Evolutionary conservation across 2,888 invertebrate species (phyloP).

Genomic region (Ormyrus pomaceus): DNA sequence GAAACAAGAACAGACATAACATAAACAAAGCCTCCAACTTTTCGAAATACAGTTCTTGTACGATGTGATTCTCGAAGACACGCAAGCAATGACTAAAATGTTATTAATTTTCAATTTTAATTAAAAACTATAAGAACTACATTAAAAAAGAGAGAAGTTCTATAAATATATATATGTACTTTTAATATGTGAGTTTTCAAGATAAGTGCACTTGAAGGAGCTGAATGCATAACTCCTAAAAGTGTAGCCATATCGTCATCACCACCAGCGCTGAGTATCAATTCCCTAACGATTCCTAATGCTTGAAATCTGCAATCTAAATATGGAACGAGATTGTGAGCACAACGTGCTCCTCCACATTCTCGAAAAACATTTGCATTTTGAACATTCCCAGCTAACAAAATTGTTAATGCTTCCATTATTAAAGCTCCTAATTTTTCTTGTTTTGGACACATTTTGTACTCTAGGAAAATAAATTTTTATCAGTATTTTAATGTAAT

Average conservation of each 20-base stretch:
- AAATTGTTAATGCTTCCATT: slow-evolving; percentile 90
- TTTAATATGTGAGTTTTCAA: slow-evolving; percentile 94
- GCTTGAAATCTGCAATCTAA: slow-evolving; percentile 89
- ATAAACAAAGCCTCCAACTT: slow-evolving; percentile 98
- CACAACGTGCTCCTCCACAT: slow-evolving; percentile 94
- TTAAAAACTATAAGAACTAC: background rate
- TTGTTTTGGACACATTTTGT: slow-evolving; percentile 78
- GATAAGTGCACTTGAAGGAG: slow-evolving; percentile 86
- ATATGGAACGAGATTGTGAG: slow-evolving; percentile 91
- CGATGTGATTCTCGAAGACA: slow-evolving; percentile 97
- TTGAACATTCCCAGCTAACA: slow-evolving; percentile 88
- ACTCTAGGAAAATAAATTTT: slow-evolving; percentile 63
- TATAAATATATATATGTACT: slow-evolving; percentile 71
- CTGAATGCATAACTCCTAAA: slow-evolving; percentile 93
- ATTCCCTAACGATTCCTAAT: slow-evolving; percentile 90
- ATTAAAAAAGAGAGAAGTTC: background rate
- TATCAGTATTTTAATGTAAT: slow-evolving; percentile 57
- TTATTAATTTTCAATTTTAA: slow-evolving; percentile 32
- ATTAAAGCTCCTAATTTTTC: slow-evolving; percentile 89
- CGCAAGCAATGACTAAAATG: slow-evolving; percentile 83
- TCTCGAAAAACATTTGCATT: slow-evolving; percentile 96
- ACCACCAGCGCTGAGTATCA: slow-evolving; percentile 93
- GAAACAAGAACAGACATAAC: slow-evolving; percentile 96
- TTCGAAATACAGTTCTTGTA: slow-evolving; percentile 96
- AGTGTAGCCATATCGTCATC: slow-evolving; percentile 97